phyloP scores from a whole-genome alignment of 23 tunicate species.

The Oikopleura albicans region DNA sequence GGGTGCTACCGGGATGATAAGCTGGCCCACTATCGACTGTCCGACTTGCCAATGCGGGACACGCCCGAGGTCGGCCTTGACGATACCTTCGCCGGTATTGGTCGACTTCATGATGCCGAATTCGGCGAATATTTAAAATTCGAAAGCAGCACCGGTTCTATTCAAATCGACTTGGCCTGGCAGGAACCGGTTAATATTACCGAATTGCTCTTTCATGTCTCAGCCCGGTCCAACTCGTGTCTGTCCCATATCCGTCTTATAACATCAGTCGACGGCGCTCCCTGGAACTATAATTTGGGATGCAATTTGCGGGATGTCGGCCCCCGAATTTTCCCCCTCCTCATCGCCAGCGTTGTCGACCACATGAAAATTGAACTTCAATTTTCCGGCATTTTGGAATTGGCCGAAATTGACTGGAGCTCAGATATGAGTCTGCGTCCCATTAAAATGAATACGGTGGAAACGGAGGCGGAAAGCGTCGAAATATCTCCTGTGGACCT shows the following conservation, averaged over 20 bases:
- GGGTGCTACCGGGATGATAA: neutral
- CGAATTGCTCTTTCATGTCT: neutral
- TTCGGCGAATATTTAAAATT: neutral
- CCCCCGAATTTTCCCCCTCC: neutral
- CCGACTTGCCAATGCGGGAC: neutral
- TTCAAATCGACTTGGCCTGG: neutral
- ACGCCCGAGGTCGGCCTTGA: neutral
- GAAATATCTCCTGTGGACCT: neutral
- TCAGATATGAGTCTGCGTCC: neutral
- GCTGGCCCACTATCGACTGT: neutral
- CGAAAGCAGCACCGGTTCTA: neutral
- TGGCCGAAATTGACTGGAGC: neutral
- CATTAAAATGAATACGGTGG: neutral
- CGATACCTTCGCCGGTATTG: neutral
- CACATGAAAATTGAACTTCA: neutral
- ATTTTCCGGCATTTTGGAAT: neutral
- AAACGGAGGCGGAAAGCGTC: neutral
- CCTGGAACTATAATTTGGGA: neutral
- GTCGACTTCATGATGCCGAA: neutral
- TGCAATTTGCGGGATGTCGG: neutral
- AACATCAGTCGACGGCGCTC: neutral
- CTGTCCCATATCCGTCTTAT: neutral
- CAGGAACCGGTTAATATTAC: neutral
- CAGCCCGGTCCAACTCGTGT: neutral
- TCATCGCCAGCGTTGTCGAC: neutral